Conservation (phyloP, 1,140 invertebrate species). For the Drosophila asahinai region DNA sequence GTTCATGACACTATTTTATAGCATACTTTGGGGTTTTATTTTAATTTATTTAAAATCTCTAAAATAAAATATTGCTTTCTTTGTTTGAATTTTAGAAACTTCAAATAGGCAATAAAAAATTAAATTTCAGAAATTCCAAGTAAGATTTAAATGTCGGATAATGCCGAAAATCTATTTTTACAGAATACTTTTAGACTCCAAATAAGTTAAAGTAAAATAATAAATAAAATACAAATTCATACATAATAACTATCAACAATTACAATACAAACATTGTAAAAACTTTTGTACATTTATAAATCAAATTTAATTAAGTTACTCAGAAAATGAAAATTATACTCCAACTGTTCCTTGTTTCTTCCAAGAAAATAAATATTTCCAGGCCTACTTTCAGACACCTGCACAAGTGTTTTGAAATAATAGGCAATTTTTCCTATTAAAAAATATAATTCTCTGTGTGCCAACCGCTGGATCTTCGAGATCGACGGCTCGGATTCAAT, state of each 20-base stretch:
- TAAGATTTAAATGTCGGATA: too few species aligned
- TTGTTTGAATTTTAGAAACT: background rate
- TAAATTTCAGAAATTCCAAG: too few species aligned
- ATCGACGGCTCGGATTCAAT: slow-evolving; percentile 44
- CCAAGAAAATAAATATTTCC: too few species aligned
- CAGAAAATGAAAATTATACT: too few species aligned
- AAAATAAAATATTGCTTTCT: background rate
- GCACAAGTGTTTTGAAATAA: too few species aligned
- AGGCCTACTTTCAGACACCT: too few species aligned
- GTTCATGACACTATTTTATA: background rate
- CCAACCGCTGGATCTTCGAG: slow-evolving; percentile 3
- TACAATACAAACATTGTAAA: too few species aligned
- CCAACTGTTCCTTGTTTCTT: too few species aligned
- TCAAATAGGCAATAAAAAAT: too few species aligned
- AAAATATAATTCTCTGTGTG: slow-evolving; percentile 2
- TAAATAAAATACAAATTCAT: background rate
- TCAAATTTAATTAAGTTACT: too few species aligned
- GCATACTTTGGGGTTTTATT: background rate
- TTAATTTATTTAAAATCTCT: too few species aligned
- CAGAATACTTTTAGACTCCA: background rate
- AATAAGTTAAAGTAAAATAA: background rate
- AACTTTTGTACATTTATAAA: too few species aligned
- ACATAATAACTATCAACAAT: background rate
- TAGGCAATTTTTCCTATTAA: background rate
- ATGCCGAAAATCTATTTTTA: background rate